Base-by-base conservation (phyloP, 2,888 invertebrate genomes). In the Mesochorus sp. region DNA sequence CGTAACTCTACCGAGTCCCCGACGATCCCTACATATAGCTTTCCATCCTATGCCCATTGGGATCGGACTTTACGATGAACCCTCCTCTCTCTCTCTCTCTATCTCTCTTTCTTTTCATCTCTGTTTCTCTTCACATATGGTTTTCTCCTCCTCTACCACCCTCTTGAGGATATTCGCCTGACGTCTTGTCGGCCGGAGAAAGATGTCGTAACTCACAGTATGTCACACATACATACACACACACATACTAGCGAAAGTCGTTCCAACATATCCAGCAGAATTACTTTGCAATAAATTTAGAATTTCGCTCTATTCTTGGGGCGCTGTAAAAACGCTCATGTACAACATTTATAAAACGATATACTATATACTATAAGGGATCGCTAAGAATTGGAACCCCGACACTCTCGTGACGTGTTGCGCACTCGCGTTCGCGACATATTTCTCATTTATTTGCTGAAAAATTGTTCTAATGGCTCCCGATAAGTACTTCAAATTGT, bases 11-110 rank as follows among this genome's bases (percentile, higher is more conserved):
- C 12, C 4, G 26, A 1, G 31, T 5, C 39, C 12, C 1, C 59
- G 24, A 64, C 26, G n/a, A 53, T 66, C 14, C 28, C 26, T 26
- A 42, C 47, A 53, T 67, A 67, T 4, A 28, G 6, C 26, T 10
- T 42, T 55, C 34, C 42, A 24, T 49, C 49, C 37, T 73, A 42
- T 44, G 37, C 68, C 77, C 73, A 57, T 34, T 64, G 73, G 68
- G 77, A 78, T 39, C 57, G 57, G 34, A 73, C 77, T 73, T 78
- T 70, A 74, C 77, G 68, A 78, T 68, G 68, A 51, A 78, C 68
- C 55, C 51, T 31, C 34, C 31, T 12, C 57, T 5, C 12, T 53
- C 3, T 42, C n/a, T 24, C 24, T 24, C 17, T 51, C 37, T 37
- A n/a, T 37, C 37, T n/a, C 37, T 37, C 31, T 8, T 6, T 8